Percentiles rank a stretch among this genome's conserved stretches.
phyloP scores from a whole-genome alignment of 2,888 invertebrate genomes.

The Antitype chi region DNA sequence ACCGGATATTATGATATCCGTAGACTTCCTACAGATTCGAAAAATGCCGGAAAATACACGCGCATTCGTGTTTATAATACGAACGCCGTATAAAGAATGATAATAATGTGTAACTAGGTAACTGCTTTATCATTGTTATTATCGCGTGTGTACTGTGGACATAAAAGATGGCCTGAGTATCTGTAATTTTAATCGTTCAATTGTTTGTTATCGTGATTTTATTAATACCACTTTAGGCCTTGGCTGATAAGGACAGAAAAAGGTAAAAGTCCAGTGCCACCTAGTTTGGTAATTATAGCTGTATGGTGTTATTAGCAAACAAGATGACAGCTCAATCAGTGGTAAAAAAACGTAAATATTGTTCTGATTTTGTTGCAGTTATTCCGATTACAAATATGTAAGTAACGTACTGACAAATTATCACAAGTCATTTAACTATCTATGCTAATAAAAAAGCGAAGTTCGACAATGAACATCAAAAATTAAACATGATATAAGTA shows the following conservation, averaged over 20 bases:
- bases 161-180: slow-evolving; percentile 16
- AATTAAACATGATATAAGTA: too few relatives aligned
- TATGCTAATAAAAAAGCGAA: too few relatives aligned
- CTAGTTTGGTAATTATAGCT: background rate
- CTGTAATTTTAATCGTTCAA: slow-evolving; percentile 21
- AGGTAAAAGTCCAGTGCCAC: background rate
- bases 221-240: background rate
- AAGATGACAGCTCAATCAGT: background rate
- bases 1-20: background rate
- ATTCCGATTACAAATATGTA: background rate
- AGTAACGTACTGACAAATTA: background rate
- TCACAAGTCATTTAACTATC: background rate
- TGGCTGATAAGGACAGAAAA: slow-evolving; percentile 15
- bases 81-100: slow-evolving; percentile 30
- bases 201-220: slow-evolving; percentile 42
- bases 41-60: slow-evolving; percentile 26
- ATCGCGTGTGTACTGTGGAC: slow-evolving; percentile 29
- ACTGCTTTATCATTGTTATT: slow-evolving; percentile 54
- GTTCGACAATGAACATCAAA: too few relatives aligned
- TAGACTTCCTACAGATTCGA: slow-evolving; percentile 2
- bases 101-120: slow-evolving; percentile 48
- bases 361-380: background rate
- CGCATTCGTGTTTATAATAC: slow-evolving; percentile 31
- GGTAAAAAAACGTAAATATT: background rate
- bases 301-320: background rate